Percentiles rank a stretch among this genome's conserved stretches.
These are phyloP conservation scores for Tenthredo amoena DNA, from an alignment of 2,888 invertebrate species.

Conservation along the genomic window DNA sequence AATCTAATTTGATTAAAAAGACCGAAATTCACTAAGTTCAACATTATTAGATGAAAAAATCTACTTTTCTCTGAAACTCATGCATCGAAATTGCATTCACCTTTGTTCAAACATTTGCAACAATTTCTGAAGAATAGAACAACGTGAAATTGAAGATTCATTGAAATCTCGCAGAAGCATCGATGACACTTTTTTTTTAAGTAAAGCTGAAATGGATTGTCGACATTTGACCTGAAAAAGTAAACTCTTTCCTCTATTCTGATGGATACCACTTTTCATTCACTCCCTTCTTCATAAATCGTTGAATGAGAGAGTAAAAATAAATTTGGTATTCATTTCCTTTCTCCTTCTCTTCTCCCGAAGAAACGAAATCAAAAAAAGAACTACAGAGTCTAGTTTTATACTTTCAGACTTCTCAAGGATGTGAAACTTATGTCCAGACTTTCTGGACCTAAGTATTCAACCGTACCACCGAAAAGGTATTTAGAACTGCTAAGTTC, in stretches of 20 bases:
- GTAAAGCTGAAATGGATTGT: not conserved
- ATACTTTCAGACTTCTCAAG: slow-evolving; percentile 61
- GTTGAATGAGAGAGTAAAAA: not conserved
- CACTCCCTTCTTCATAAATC: not conserved
- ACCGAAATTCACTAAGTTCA: no score
- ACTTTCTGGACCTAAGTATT: slow-evolving; percentile 70
- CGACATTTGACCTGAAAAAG: not conserved
- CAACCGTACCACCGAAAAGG: slow-evolving; percentile 70
- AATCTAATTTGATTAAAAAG: no score
- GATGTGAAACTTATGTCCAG: slow-evolving; percentile 69
- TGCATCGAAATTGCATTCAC: no score
- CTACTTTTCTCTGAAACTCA: no score
- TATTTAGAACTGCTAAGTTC: slow-evolving; percentile 59
- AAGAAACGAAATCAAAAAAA: not conserved
- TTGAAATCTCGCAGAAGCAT: not conserved
- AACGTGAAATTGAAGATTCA: not conserved
- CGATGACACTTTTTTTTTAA: not conserved
- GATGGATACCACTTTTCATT: not conserved
- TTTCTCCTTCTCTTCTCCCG: not conserved
- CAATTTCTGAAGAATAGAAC: no score
- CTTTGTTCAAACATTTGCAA: not conserved
- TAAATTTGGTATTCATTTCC: not conserved
- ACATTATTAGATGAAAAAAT: no score
- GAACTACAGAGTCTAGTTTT: slow-evolving; percentile 28
- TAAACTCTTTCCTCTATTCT: not conserved